A percentile compares a stretch with the other conserved stretches of the same genome.
phyloP scores from a whole-genome alignment of 2,888 invertebrate species.

The Heteromyza rotundicornis region DNA sequence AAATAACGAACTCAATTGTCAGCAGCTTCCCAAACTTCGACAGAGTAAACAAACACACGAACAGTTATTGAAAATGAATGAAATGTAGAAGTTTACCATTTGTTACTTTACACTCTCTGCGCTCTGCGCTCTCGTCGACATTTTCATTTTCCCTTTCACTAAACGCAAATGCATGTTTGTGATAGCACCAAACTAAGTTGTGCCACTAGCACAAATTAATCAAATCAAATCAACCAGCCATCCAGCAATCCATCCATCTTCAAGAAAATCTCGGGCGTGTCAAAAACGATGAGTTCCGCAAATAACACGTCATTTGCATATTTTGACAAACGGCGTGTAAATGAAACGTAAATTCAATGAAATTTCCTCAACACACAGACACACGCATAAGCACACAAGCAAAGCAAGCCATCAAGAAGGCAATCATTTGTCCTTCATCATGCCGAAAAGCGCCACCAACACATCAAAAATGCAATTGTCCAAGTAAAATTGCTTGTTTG shows the following conservation, averaged over 20 bases:
- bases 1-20: too few relatives aligned
- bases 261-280: background rate
- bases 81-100: too few relatives aligned
- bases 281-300: background rate
- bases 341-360: conserved; percentile 1
- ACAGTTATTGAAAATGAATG: too few relatives aligned
- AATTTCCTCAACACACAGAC: background rate
- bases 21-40: too few relatives aligned
- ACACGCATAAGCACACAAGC: background rate
- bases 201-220: too few relatives aligned
- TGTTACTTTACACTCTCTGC: too few relatives aligned
- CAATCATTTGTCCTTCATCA: too few relatives aligned
- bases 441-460: background rate
- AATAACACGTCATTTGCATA: background rate
- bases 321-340: conserved; percentile 1
- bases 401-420: background rate
- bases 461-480: conserved; percentile 3
- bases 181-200: too few relatives aligned
- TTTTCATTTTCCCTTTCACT: too few relatives aligned
- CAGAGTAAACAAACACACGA: too few relatives aligned
- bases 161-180: too few relatives aligned
- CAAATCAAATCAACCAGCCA: background rate
- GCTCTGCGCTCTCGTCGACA: too few relatives aligned
- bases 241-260: background rate
- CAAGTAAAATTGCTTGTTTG: background rate